Base-by-base conservation (phyloP, 1,140 invertebrate genomes). In the Pseudachorutes palmiensis region DNA sequence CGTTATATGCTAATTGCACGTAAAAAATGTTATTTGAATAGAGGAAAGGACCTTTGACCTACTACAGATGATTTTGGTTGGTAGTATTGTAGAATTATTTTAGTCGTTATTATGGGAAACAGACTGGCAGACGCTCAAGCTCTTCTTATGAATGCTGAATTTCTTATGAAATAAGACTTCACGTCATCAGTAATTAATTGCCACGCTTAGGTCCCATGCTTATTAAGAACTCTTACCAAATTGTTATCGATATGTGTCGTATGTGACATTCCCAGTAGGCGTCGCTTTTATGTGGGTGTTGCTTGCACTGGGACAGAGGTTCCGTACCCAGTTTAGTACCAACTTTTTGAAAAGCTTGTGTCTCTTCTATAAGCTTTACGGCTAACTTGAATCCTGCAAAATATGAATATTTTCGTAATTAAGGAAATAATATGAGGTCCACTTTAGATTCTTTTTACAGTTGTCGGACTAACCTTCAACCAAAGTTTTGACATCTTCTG, bases 241-340 rank as follows among this genome's bases (percentile, higher is more conserved):
- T 3, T 1, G 91, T 93, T 87, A 91, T 89, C 0, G 88, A 87
- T 57, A 91, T 87, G 26, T 89, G 89, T 26, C 90, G 79, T 14
- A 90, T 88, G 74, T 90, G 86, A 75, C 91, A 94, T 74, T 91
- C 90, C 81, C 90, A 86, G 73, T 92, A 94, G 2, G 83, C 83
- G 69, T 93, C 90, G 1, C 85, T 85, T 22, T 83, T 84, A 74
- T 91, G 90, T 69, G 82, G 81, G 29, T 83, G 80, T 41, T 88
- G 81, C 65, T 83, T 85, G 75, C 91, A 94, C n/a, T 88, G 89
- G 0, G 89, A 88, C 68, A 91, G 3, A 0, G 65, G 41, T 26
- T 26, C 49, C 5, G 49, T 26, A 3, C 22, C 9, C 2, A 64
- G 3, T 30, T 22, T 60, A 12, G 65, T 62, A 2, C 68, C 58